Evolutionary conservation across 2,888 invertebrate species (phyloP).

Genomic region (Anaspis maculata): DNA sequence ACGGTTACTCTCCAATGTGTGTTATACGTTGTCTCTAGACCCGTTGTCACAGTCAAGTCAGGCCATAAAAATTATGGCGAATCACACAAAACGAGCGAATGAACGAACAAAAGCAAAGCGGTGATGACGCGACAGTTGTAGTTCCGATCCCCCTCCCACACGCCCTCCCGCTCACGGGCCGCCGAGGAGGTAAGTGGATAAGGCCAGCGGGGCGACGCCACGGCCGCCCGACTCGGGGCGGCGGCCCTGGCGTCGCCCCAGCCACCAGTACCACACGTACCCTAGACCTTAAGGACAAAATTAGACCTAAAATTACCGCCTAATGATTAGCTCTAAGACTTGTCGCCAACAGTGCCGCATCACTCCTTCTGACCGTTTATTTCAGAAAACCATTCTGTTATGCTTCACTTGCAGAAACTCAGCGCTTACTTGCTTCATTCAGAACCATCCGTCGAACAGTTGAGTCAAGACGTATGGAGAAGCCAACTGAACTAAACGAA

Average conservation of each 20-base stretch:
- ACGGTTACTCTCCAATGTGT: slow-evolving; percentile 40
- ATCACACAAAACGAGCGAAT: slow-evolving; percentile 10
- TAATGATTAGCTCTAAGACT: no score
- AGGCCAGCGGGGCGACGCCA: slow-evolving; percentile 38
- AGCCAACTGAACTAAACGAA: no score
- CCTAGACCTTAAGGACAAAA: slow-evolving; percentile 11
- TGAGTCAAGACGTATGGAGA: no score
- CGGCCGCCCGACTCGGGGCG: slow-evolving; percentile 25
- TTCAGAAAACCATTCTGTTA: no score
- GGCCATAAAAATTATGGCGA: slow-evolving; percentile 49
- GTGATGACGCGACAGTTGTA: slow-evolving; percentile 31
- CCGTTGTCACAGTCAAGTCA: no score
- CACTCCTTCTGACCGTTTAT: no score
- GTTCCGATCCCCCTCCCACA: slow-evolving; percentile 48
- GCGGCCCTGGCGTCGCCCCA: slow-evolving; percentile 17
- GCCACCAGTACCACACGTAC: slow-evolving; percentile 17
- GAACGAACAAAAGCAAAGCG: no score
- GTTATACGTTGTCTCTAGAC: slow-evolving; percentile 53
- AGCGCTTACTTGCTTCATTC: no score
- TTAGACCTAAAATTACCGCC: no score
- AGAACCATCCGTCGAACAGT: no score
- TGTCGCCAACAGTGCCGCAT: no score
- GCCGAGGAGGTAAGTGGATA: slow-evolving; percentile 45
- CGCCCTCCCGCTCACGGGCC: slow-evolving; percentile 46
- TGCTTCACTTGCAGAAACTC: no score